Percentiles rank a stretch among this genome's conserved stretches.
These are phyloP conservation scores for Zaprionus gabonicus DNA, from an alignment of 1,140 invertebrate genomes.

Conservation along the genomic window DNA sequence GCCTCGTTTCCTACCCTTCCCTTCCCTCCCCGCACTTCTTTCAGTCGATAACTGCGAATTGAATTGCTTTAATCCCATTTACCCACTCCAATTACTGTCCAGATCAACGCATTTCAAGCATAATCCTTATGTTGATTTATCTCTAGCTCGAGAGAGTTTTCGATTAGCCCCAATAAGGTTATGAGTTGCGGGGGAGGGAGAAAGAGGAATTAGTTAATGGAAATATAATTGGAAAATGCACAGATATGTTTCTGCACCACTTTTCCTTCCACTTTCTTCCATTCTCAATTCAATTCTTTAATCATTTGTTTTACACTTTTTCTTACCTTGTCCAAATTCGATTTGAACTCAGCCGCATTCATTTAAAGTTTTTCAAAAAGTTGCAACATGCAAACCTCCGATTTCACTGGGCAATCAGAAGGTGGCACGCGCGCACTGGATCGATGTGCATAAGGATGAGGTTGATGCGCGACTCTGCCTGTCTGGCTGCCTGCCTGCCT, in stretches of 20 bases:
- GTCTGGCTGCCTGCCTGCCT: background rate
- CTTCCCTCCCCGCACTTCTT: background rate
- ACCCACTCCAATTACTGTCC: constrained; percentile 7
- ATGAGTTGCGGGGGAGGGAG: background rate
- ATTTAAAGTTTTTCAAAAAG: background rate
- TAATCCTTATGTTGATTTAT: constrained; percentile 7
- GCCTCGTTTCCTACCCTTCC: background rate
- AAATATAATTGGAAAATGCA: background rate
- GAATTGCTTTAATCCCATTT: constrained; percentile 37
- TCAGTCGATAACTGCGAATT: constrained; percentile 27
- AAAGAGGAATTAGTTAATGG: background rate
- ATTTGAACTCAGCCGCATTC: too few relatives aligned
- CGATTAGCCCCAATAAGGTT: background rate
- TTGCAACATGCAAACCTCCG: background rate
- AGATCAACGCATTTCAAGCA: constrained; percentile 1
- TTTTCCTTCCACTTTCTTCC: too few relatives aligned
- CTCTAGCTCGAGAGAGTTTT: background rate
- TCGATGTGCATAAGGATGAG: background rate
- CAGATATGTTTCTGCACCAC: too few relatives aligned
- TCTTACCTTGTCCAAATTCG: too few relatives aligned
- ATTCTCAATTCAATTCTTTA: too few relatives aligned
- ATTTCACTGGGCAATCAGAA: background rate
- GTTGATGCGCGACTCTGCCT: background rate
- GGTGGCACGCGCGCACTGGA: background rate
- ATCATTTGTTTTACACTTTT: too few relatives aligned